A percentile compares a stretch with the other conserved stretches of the same genome.
Conservation (phyloP, 2,797 vertebrate genomes). For the Simalia tracyae region DNA sequence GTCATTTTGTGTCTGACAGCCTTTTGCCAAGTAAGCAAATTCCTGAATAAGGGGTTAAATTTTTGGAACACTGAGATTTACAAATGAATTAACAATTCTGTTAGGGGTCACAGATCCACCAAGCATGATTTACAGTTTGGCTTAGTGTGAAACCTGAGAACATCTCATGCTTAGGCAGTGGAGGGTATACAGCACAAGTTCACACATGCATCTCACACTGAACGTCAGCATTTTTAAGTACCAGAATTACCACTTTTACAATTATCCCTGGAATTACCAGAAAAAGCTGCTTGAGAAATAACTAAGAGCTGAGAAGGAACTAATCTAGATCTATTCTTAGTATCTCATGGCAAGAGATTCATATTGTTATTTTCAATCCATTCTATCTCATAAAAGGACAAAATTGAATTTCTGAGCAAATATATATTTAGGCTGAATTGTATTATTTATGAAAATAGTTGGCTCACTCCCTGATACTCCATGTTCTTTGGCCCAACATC, state of each 20-base stretch:
- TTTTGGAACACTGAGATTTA: not conserved
- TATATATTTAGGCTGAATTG: not conserved
- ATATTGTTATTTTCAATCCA: not conserved
- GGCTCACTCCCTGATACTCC: not conserved
- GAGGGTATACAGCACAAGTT: not conserved
- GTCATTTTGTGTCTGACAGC: not conserved
- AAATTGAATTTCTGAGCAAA: slow-evolving; percentile 3
- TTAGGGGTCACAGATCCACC: not conserved
- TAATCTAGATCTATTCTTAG: not conserved
- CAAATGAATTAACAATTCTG: not conserved
- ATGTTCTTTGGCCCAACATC: not conserved
- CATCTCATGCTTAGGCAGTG: not conserved
- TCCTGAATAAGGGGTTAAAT: not conserved
- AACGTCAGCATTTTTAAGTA: not conserved
- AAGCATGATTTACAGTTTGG: not conserved
- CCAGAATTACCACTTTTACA: too few species aligned
- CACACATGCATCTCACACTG: not conserved
- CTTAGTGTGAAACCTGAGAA: not conserved
- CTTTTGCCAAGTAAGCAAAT: not conserved
- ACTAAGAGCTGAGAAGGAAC: not conserved
- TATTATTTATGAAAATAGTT: not conserved
- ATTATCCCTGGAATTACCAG: not conserved
- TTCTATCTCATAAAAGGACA: not conserved
- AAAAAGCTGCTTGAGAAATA: not conserved
- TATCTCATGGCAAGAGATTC: not conserved